Base-by-base conservation (phyloP, 2,113 vertebrate genomes). In the Sula dactylatra region DNA sequence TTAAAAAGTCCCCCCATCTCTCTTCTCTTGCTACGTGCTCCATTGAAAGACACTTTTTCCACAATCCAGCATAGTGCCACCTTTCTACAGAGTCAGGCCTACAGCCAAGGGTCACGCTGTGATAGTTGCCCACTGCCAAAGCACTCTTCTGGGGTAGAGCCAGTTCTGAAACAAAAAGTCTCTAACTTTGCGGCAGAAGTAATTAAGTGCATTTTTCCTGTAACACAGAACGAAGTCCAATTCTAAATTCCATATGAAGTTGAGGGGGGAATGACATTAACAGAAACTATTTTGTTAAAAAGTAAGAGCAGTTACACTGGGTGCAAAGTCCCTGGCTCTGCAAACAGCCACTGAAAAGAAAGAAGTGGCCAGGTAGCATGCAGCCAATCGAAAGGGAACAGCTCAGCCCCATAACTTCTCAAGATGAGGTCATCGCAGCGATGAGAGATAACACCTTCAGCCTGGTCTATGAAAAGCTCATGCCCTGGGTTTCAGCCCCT, bases 361-460 rank as follows among this genome's bases (percentile, higher is more conserved):
- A 56, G 62, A 85, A 21, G 59, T 62, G 85, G 90, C 59, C 86
- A 88, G 92, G 88, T 24, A 86, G 49, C 72, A 55, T 9, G 1
- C 45, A 86, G 83, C 92, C 95, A 95, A 95, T 82, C 3, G 34
- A 17, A 44, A 67, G n/a, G 55, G 55, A 94, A 86, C 91, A 96
- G 67, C 88, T 94, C 93, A 81, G 83, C 5, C 47, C 58, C 13
- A 0, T 6, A 83, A 44, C 67, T 86, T 27, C 80, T 95, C 65
- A n/a, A 62, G 74, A 76, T 62, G 62, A 96, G 81, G 84, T 86
- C 91, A 93, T 24, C 50, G 45, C 45, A 38, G 40, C 76, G 72
- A 90, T 34, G 38, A 62, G 47, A 74, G 81, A 81, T n/a, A 92
- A 90, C 27, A 38, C 74, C 59, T 83, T 54, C 76, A 88, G 32